Conservation (phyloP, 2,113 vertebrate genomes). For the Trochalopteron elliotii region DNA sequence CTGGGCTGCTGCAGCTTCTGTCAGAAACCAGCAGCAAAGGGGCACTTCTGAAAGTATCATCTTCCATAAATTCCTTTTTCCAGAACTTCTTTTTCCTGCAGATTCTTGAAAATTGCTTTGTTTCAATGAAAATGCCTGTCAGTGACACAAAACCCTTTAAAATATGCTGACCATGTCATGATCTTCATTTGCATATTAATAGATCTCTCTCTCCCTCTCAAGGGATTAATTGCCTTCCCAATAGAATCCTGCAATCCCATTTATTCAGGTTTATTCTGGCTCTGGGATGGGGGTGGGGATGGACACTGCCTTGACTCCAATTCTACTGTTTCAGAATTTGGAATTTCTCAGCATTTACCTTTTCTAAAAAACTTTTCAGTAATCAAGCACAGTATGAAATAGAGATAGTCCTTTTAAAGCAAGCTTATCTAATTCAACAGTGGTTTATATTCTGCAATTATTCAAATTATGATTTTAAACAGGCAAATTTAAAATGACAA, state of each 20-base stretch:
- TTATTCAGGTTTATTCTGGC: background rate
- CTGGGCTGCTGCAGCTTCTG: background rate
- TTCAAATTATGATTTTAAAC: constrained; percentile 4
- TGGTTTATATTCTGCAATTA: constrained; percentile 8
- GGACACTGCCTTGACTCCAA: background rate
- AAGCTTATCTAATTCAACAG: constrained; percentile 9
- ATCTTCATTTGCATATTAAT: constrained; percentile 57
- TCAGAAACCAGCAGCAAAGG: accelerated
- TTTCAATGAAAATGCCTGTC: background rate
- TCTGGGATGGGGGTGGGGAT: background rate
- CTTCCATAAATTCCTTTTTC: background rate
- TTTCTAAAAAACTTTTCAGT: background rate
- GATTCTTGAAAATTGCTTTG: background rate
- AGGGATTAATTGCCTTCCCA: constrained; percentile 49
- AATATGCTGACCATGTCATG: constrained; percentile 35
- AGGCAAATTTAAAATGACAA: too few relatives aligned
- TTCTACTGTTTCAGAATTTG: background rate
- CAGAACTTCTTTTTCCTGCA: background rate
- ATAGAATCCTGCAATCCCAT: background rate
- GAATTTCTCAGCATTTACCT: background rate
- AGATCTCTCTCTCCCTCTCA: background rate
- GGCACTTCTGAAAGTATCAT: background rate
- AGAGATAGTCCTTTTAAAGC: background rate
- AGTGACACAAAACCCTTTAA: background rate
- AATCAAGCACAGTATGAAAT: background rate